A percentile compares a stretch with the other conserved stretches of the same genome.
Conservation (phyloP, 2,113 vertebrate genomes). For the Mola mola region DNA sequence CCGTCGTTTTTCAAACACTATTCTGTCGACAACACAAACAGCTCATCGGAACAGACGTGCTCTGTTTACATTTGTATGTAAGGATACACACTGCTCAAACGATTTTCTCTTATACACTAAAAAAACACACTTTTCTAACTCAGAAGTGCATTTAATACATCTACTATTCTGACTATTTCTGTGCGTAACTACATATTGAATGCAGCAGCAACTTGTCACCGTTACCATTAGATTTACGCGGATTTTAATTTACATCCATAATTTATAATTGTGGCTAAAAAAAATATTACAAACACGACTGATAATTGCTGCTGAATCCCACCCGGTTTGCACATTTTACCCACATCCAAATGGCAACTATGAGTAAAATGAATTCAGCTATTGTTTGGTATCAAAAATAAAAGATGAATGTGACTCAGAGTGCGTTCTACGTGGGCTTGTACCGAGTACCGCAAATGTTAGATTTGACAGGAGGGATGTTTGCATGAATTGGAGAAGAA, state of each 20-base stretch:
- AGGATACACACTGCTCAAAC: constrained; percentile 26
- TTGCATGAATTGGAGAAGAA: constrained; percentile 53
- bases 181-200: neutral
- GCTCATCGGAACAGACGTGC: constrained; percentile 47
- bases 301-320: constrained; percentile 64
- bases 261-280: constrained; percentile 2
- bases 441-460: constrained; percentile 23
- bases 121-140: constrained; percentile 2
- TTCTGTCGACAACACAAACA: constrained; percentile 35
- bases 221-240: constrained; percentile 8
- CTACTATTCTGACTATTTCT: constrained; percentile 9
- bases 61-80: constrained; percentile 35
- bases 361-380: constrained; percentile 51
- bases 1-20: constrained; percentile 35
- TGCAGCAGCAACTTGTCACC: neutral
- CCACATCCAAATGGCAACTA: constrained; percentile 41
- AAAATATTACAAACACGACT: constrained; percentile 37
- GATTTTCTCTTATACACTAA: constrained; percentile 1
- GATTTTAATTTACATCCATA: constrained; percentile 26
- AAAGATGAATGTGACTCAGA: constrained; percentile 46
- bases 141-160: constrained; percentile 28
- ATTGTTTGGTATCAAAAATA: constrained; percentile 50
- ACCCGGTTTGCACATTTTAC: constrained; percentile 40
- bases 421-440: constrained; percentile 7
- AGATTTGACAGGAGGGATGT: constrained; percentile 41